Conservation (phyloP, 2,888 invertebrate species). For the Melinaea marsaeus region DNA sequence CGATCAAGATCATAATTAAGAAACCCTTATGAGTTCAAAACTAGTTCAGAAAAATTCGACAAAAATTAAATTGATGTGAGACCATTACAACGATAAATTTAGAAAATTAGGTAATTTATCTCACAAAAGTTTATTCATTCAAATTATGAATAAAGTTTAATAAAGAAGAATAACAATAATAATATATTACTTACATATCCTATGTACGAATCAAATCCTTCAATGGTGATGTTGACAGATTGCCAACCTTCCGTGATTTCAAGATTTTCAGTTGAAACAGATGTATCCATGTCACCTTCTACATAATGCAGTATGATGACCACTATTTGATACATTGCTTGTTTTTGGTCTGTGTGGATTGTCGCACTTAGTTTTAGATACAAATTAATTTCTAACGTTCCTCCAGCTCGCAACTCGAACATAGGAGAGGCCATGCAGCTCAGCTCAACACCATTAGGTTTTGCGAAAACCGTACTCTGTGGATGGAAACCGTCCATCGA, state of each 20-base stretch:
- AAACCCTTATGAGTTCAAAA: too few species aligned
- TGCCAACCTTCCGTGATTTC: constrained; percentile 38
- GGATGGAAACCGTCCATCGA: constrained; percentile 36
- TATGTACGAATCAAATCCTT: constrained; percentile 29
- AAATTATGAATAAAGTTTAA: background rate
- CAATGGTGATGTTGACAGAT: constrained; percentile 31
- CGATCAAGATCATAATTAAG: too few species aligned
- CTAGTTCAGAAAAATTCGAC: too few species aligned
- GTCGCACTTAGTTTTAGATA: constrained; percentile 35
- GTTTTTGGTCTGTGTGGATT: too few species aligned
- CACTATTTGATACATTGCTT: constrained; percentile 33
- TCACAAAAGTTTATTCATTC: too few species aligned
- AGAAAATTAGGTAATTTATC: too few species aligned
- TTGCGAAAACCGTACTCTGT: constrained; percentile 39
- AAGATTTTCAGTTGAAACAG: constrained; percentile 27
- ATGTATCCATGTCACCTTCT: constrained; percentile 24
- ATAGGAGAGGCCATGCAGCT: constrained; percentile 46
- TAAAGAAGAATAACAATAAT: background rate
- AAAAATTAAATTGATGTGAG: too few species aligned
- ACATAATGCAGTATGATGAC: constrained; percentile 35
- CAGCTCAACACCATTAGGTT: constrained; percentile 35
- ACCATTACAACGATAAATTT: too few species aligned
- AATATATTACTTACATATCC: constrained; percentile 46
- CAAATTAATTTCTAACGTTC: constrained; percentile 42
- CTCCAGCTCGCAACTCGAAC: constrained; percentile 42